phyloP scores from a whole-genome alignment of 2,113 vertebrate genomes.

The Xenus cinereus region DNA sequence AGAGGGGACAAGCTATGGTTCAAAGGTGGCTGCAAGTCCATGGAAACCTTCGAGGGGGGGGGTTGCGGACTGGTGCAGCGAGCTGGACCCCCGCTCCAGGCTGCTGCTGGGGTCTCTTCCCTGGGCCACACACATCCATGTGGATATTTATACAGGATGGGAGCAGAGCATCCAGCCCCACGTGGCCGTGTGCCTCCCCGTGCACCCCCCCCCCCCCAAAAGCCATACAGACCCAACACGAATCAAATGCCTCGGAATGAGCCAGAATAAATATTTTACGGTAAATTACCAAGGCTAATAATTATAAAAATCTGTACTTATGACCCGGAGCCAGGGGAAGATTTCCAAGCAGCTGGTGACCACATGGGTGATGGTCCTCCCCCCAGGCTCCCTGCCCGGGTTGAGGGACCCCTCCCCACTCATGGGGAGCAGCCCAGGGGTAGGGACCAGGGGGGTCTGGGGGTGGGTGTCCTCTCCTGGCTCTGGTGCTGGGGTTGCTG shows the following conservation, averaged over 20 bases:
- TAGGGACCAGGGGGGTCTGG: background rate
- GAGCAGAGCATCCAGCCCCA: background rate
- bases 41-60: background rate
- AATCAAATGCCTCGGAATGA: constrained; percentile 8
- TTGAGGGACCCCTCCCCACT: background rate
- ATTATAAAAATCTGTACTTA: constrained; percentile 68
- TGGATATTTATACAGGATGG: background rate
- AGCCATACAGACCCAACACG: background rate
- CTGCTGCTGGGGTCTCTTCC: background rate
- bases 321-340: constrained; percentile 32
- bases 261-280: constrained; percentile 70
- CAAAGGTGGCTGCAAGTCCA: background rate
- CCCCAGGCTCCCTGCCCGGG: background rate
- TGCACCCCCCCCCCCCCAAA: background rate
- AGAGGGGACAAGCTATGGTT: accelerated
- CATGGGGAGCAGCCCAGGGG: background rate
- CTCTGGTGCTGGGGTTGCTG: background rate
- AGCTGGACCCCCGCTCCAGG: background rate
- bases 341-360: constrained; percentile 64
- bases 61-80: accelerated
- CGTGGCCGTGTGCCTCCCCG: background rate
- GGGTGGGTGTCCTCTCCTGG: background rate
- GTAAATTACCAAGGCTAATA: constrained; percentile 66
- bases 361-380: constrained; percentile 27
- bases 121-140: background rate